Evolutionary conservation across 2,888 invertebrate genomes (phyloP), one percentile per base, ranked within the genome.

Genomic region (Poecilobothrus nobilitatus): DNA sequence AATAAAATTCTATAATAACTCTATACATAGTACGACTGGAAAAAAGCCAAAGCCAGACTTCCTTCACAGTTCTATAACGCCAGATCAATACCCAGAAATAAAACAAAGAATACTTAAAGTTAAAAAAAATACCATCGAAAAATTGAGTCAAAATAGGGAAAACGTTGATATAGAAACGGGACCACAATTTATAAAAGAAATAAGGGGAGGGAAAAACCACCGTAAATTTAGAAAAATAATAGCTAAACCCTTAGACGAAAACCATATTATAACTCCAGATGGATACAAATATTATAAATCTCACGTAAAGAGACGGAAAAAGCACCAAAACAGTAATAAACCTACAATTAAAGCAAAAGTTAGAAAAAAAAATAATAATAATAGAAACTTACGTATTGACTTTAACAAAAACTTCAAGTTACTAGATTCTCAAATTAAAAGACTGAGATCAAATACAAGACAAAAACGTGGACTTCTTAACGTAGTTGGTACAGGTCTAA

Each of bases 41-140:
- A 65, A 27, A 34, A 72, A 71, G 67, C 73, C 71, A 10, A 72
- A n/a, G n/a, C n/a, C 73, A 9, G 73, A 74, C 15, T 74, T 73
- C 61, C 9, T 71, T 7, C 71, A 69, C 34, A 72, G 73, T 9
- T 71, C 69, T 67, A 71, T 73, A 8, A 33, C 68, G 2, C 66
- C 70, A 62, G 64, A 68, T 10, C 71, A 68, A 68, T 74, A 72
- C 15, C n/a, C 66, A 34, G 37, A 33, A 15, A 72, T 73, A 33
- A 67, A 70, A 20, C 66, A 71, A 15, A 22, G 22, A 33, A 71
- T 73, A n/a, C 7, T 70, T 66, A 65, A 69, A 22, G 27, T 69
- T 66, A 67, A 71, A n/a, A 66, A 70, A 67, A 68, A 71, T 33
- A 53, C 64, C 34, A 69, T 68, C 33, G 68, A 68, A 62, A 67